A percentile compares a stretch with the other conserved stretches of the same genome.
These are phyloP conservation scores for Pseudorhiza aurosa DNA, from an alignment of 30 jellyfish, hydroid and myxozoan species.

Conservation along the genomic window DNA sequence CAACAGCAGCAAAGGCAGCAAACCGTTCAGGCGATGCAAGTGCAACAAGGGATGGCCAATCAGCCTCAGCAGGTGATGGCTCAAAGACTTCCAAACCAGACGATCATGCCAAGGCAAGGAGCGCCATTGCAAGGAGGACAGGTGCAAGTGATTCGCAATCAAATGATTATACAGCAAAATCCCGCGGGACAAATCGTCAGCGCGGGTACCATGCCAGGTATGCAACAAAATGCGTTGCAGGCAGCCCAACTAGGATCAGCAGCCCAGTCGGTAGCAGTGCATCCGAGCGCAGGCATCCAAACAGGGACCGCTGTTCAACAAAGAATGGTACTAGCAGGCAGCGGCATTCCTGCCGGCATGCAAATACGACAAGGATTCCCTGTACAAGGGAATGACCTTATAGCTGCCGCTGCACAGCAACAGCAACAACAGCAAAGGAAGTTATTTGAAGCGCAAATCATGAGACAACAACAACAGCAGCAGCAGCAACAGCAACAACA, in stretches of 20 bases:
- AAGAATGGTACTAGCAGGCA: slow-evolving; percentile 49
- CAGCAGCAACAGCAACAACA: slow-evolving; percentile 42
- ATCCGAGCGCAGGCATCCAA: slow-evolving; percentile 43
- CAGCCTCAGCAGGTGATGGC: slow-evolving; percentile 11
- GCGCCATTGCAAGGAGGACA: slow-evolving; percentile 40
- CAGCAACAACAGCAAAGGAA: slow-evolving; percentile 68
- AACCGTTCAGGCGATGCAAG: slow-evolving; percentile 34
- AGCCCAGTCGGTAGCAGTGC: slow-evolving; percentile 50
- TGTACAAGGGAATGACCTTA: slow-evolving; percentile 39
- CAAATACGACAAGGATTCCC: slow-evolving; percentile 61
- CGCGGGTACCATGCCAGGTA: slow-evolving; percentile 12
- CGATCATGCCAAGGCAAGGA: slow-evolving; percentile 25
- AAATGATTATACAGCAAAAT: slow-evolving; percentile 33
- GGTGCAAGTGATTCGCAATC: slow-evolving; percentile 46
- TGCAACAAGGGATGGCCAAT: slow-evolving; percentile 20
- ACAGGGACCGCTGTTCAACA: slow-evolving; percentile 50
- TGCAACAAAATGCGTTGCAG: slow-evolving; percentile 28
- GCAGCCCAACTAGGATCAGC: slow-evolving; percentile 31
- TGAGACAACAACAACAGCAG: slow-evolving; percentile 75
- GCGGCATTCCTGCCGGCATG: slow-evolving; percentile 40
- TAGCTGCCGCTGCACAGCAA: slow-evolving; percentile 61
- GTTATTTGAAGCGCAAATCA: slow-evolving; percentile 76
- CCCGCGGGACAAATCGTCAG: slow-evolving; percentile 30
- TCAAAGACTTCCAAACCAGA: slow-evolving; percentile 28
- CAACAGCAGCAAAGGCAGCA: slow-evolving; percentile 71